Evolutionary conservation across 2,888 invertebrate genomes (phyloP).

Genomic region (Lasioglossum lativentre): DNA sequence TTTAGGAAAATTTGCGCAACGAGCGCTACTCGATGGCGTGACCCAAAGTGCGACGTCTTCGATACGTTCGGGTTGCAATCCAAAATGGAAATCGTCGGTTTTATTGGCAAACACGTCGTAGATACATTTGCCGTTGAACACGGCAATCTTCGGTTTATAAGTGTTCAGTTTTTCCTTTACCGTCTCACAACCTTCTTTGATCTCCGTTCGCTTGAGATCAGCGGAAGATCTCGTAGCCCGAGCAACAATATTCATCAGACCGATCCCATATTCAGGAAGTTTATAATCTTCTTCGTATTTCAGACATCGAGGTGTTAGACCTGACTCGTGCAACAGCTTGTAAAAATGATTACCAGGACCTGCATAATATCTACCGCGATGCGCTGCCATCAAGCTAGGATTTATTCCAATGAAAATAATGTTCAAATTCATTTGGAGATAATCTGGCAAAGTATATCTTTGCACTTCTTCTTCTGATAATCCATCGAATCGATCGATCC

Average conservation of each 20-base stretch:
- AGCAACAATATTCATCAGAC: constrained; percentile 81
- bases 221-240: constrained; percentile 81
- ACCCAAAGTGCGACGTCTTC: constrained; percentile 81
- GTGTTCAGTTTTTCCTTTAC: constrained; percentile 76
- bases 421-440: constrained; percentile 76
- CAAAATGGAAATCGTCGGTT: constrained; percentile 77
- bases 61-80: constrained; percentile 77
- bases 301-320: constrained; percentile 74
- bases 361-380: constrained; percentile 82
- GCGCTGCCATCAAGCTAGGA: constrained; percentile 81
- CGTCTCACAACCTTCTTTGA: constrained; percentile 77
- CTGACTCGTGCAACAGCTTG: constrained; percentile 80
- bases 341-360: constrained; percentile 84
- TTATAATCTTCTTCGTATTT: constrained; percentile 79
- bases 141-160: constrained; percentile 80
- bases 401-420: constrained; percentile 82
- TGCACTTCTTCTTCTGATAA: constrained; percentile 79
- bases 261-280: constrained; percentile 78
- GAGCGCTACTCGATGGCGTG: constrained; percentile 82
- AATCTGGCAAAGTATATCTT: constrained; percentile 78
- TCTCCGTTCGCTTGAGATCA: constrained; percentile 79
- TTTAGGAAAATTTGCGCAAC: constrained; percentile 82
- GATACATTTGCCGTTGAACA: constrained; percentile 83
- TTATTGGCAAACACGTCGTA: constrained; percentile 80
- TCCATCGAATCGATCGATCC: constrained; percentile 79